Conservation (phyloP, 2,113 vertebrate species). For the Oryzias melastigma region DNA sequence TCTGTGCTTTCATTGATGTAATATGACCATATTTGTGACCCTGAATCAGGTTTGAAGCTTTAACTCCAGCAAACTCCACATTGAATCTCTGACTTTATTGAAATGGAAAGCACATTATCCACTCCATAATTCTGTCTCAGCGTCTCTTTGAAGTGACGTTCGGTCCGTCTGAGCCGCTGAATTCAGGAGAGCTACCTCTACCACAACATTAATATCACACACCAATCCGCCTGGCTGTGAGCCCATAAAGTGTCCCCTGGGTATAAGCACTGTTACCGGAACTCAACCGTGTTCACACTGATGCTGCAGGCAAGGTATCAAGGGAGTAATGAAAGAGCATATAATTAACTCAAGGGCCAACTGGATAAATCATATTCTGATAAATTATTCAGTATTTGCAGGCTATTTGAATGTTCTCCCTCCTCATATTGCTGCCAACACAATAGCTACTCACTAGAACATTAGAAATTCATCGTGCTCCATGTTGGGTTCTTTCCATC, state of each 20-base stretch:
- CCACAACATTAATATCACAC: slow-evolving; percentile 31
- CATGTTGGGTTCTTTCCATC: slow-evolving; percentile 21
- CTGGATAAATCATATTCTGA: slow-evolving; percentile 68
- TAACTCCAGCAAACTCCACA: background rate
- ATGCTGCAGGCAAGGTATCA: slow-evolving; percentile 53
- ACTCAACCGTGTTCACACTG: slow-evolving; percentile 50
- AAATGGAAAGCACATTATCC: background rate
- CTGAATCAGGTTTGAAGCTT: background rate
- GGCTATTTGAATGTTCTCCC: slow-evolving; percentile 42
- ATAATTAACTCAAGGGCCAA: slow-evolving; percentile 74
- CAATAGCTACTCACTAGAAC: slow-evolving; percentile 29
- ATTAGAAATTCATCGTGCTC: slow-evolving; percentile 43
- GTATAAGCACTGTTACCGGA: slow-evolving; percentile 59
- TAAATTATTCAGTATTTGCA: slow-evolving; percentile 75
- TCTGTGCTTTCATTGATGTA: background rate
- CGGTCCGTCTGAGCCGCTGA: slow-evolving; percentile 4
- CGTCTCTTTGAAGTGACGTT: slow-evolving; percentile 34
- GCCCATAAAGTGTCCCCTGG: slow-evolving; percentile 36
- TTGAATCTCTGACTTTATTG: slow-evolving; percentile 2
- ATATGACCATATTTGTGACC: background rate
- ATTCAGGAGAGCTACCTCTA: slow-evolving; percentile 2
- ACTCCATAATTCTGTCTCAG: slow-evolving; percentile 48
- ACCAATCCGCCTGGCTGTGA: slow-evolving; percentile 9
- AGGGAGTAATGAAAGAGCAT: slow-evolving; percentile 69
- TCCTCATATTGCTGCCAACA: slow-evolving; percentile 53